Evolutionary conservation across 2,888 invertebrate genomes (phyloP), one percentile per base, ranked within the genome.

Genomic region (Bembecia ichneumoniformis): DNA sequence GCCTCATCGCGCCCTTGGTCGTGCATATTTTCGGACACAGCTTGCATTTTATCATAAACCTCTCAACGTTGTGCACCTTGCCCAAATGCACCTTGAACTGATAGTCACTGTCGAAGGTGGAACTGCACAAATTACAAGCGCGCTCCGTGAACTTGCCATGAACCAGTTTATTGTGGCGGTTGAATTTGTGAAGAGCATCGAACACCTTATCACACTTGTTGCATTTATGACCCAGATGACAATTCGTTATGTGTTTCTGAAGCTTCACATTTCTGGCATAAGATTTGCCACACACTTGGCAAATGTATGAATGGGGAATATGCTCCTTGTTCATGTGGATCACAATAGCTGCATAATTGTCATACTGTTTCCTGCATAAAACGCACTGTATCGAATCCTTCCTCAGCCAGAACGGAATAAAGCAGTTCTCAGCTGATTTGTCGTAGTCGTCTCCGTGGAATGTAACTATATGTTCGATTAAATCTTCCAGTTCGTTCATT

Each of bases 1-100:
- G 67, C 0, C 84, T 57, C 66, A 90, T 74, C 0, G 89, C 89
- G 0, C 89, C 89, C 73, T 89, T 89, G 0, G 82, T 82, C 0
- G 72, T 73, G 15, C 77, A 77, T 40, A 82, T 56, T 58, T 80
- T 82, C 44, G 88, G 72, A 65, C 90, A 80, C 4, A 71, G 59
- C n/a, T 79, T 71, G 50, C 83, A 83, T 57, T 76, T 72, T 0
- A 81, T 68, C 3, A 60, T 63, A 45, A 77, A 81, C 46, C 78
- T 80, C 35, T 75, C 79, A 0, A 82, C 83, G 20, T 80, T 79
- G 47, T 83, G 83, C 14, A 71, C 64, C 44, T 76, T 82, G 0
- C 82, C 81, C 66, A 82, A 63, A 54, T 83, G 83, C 0, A 79
- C 82, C 58, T 78, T 80, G 1, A 81, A 50, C 49, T 72, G 71